Base-by-base conservation (phyloP, 1,140 invertebrate species). In the Drosophila sulfurigaster region DNA sequence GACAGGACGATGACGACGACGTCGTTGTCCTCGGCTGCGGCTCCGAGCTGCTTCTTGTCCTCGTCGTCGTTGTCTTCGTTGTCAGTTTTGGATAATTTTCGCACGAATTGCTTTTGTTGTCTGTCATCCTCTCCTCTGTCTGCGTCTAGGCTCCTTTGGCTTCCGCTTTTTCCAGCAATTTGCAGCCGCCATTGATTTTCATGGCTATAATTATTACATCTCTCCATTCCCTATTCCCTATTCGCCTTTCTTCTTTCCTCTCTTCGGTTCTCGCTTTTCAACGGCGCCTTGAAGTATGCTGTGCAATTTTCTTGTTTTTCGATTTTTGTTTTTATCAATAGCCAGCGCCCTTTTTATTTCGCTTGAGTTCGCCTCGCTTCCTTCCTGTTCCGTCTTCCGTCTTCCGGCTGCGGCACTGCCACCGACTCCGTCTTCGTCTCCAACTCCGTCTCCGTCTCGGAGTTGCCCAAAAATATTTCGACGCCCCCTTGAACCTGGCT, bases 101-200 rank as follows among this genome's bases (percentile, higher is more conserved):
- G 63, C 73, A 75, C 60, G 65, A 59, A 64, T 66, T 65, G 64
- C 63, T 56, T 60, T 65, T 70, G 57, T 54, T 60, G 41, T 67
- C 51, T 25, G 20, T 25, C 20, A 25, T 25, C 20, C 20, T 20
- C 16, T 16, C 20, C 20, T 20, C 59, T 56, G 49, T 73, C 62
- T 41, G 25, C 52, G 54, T 57, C 10, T 38, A 11, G 5, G 32
- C 32, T 32, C 57, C 43, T 74, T 64, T 70, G 25, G 32, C 51
- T 59, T 46, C 46, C 65, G 7, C 32, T 78, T 69, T 64, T 68
- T 28, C 28, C 16, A 59, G 70, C 78, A 78, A 77, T 81, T 81
- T 82, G 64, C 73, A 65, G 81, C 56, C 73, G 72, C 72, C 79
- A 78, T 78, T 74, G 75, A 78, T 82, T 79, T 75, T 81, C 78